Conservation (phyloP, 92 coral and sea anemone species). For the Siderastrea siderea region DNA sequence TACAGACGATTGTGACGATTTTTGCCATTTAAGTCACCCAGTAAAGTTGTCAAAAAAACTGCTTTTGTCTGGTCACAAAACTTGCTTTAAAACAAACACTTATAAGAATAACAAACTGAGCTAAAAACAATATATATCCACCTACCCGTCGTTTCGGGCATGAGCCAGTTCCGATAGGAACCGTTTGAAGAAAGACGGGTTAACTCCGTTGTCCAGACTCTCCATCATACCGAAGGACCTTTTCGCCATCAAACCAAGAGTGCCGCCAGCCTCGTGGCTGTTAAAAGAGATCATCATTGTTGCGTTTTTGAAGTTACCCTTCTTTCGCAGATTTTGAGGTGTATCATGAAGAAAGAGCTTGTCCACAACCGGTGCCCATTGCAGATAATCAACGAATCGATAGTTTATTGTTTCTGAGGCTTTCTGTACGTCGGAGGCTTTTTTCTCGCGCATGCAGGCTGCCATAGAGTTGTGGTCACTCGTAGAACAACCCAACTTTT, state of each 20-base stretch:
- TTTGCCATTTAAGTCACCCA: too few relatives aligned
- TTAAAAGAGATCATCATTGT: slow-evolving; percentile 36
- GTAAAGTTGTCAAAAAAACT: too few relatives aligned
- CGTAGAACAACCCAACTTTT: background rate
- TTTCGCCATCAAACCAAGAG: background rate
- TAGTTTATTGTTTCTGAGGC: slow-evolving; percentile 12
- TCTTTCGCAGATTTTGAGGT: background rate
- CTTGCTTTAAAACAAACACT: too few relatives aligned
- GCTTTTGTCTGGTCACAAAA: too few relatives aligned
- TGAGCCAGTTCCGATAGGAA: background rate
- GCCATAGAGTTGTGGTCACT: background rate
- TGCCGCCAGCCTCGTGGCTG: background rate
- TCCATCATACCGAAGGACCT: background rate
- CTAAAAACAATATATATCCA: background rate
- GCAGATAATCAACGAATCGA: background rate
- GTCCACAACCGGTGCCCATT: slow-evolving; percentile 50
- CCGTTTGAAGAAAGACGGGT: background rate
- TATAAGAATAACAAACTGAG: too few relatives aligned
- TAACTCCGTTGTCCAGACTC: background rate
- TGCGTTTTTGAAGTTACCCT: slow-evolving; percentile 23
- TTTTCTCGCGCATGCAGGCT: slow-evolving; percentile 17
- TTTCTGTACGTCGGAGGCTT: slow-evolving; percentile 26
- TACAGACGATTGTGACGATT: too few relatives aligned
- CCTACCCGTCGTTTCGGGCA: background rate
- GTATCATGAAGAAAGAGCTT: slow-evolving; percentile 19